Evolutionary conservation across 2,113 vertebrate genomes (phyloP).

Genomic region (Percina caprodes): DNA sequence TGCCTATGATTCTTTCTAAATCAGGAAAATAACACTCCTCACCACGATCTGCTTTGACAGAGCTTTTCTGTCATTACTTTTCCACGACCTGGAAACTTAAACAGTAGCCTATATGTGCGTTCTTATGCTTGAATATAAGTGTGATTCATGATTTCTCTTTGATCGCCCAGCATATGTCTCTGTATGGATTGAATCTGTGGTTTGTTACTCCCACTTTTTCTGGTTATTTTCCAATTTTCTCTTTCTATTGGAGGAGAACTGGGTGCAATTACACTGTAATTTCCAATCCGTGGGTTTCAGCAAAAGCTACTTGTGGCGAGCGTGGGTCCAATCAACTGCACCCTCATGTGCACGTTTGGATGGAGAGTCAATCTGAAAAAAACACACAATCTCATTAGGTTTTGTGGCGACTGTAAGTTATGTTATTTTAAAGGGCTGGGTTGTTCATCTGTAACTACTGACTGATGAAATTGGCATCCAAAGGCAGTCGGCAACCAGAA

Average conservation of each 20-base stretch:
- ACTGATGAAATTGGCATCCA: background rate
- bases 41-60: conserved; percentile 4
- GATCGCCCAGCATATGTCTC: conserved; percentile 22
- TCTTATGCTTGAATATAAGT: background rate
- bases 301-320: conserved; percentile 67
- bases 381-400: conserved; percentile 47
- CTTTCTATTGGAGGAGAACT: conserved; percentile 31
- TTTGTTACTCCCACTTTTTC: conserved; percentile 63
- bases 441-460: conserved; percentile 5
- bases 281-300: conserved; percentile 62
- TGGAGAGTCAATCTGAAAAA: conserved; percentile 19
- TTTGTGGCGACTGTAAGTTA: conserved; percentile 21
- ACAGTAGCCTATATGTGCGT: background rate
- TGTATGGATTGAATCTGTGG: conserved; percentile 40
- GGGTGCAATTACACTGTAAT: conserved; percentile 52
- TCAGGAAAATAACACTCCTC: conserved; percentile 22
- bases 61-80: conserved; percentile 7
- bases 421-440: conserved; percentile 28
- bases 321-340: conserved; percentile 56
- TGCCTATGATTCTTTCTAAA: conserved; percentile 5
- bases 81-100: conserved; percentile 26
- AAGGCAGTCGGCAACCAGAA: background rate
- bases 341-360: conserved; percentile 38
- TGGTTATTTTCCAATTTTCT: conserved; percentile 43
- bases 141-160: conserved; percentile 10